phyloP scores from a whole-genome alignment of 2,113 vertebrate species.

The Oncorhynchus masou region DNA sequence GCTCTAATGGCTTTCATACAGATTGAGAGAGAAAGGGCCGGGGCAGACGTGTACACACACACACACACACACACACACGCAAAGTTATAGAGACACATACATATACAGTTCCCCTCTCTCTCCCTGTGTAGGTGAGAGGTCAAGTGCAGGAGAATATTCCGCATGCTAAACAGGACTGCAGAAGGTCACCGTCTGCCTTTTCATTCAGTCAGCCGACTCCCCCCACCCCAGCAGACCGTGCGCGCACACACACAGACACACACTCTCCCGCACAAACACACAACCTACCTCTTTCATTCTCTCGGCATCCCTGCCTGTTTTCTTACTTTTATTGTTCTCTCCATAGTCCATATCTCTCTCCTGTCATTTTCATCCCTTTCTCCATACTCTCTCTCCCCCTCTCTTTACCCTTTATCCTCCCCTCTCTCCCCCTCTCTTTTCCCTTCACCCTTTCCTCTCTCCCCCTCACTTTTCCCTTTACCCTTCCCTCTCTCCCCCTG shows the following conservation, averaged over 20 bases:
- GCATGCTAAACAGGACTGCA: constrained; percentile 44
- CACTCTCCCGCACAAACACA: not conserved
- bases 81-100: not conserved
- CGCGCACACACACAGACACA: not conserved
- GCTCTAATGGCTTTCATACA: constrained; percentile 94
- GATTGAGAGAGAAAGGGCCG: constrained; percentile 86
- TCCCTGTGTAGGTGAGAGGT: not conserved
- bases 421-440: not conserved
- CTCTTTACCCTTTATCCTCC: constrained; percentile 47
- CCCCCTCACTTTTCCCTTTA: too few species aligned
- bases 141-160: constrained; percentile 40
- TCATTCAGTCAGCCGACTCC: too few species aligned
- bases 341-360: too few species aligned
- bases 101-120: constrained; percentile 70
- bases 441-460: too few species aligned
- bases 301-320: not conserved
- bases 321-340: constrained; percentile 1
- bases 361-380: not conserved
- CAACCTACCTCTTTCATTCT: not conserved
- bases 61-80: too few species aligned
- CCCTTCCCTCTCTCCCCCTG: too few species aligned
- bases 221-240: too few species aligned
- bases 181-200: too few species aligned
- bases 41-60: not conserved
- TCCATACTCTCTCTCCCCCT: constrained; percentile 30